A percentile compares a stretch with the other conserved stretches of the same genome.
These are phyloP conservation scores for Lerista edwardsae DNA, from an alignment of 2,797 vertebrate genomes.

Conservation along the genomic window DNA sequence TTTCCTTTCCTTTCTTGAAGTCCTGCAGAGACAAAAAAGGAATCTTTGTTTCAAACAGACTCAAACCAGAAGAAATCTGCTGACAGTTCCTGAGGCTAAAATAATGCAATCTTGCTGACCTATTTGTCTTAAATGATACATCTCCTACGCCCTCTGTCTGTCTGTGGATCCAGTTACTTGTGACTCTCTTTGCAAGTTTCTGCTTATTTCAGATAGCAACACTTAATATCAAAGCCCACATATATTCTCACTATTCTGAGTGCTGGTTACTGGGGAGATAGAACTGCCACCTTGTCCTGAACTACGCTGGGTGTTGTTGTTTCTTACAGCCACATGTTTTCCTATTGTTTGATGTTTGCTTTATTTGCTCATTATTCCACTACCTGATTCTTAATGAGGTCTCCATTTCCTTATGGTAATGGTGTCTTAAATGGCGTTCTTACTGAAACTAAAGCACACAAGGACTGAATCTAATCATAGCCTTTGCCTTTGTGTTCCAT, in stretches of 20 bases:
- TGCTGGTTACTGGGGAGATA: slow-evolving; percentile 24
- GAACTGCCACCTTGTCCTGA: slow-evolving; percentile 30
- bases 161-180: slow-evolving; percentile 50
- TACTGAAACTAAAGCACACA: neutral
- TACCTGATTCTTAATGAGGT: neutral
- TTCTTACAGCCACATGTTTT: slow-evolving; percentile 1
- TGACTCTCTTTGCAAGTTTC: slow-evolving; percentile 27
- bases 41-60: slow-evolving; percentile 66
- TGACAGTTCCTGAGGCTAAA: slow-evolving; percentile 66
- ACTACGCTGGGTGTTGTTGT: neutral
- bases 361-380: neutral
- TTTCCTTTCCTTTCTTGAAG: slow-evolving; percentile 59
- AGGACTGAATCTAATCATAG: slow-evolving; percentile 9
- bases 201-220: slow-evolving; percentile 11
- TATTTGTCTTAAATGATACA: slow-evolving; percentile 45
- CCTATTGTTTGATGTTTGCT: slow-evolving; percentile 31
- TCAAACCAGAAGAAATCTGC: slow-evolving; percentile 63
- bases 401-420: slow-evolving; percentile 24
- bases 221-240: slow-evolving; percentile 38
- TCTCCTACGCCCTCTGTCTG: slow-evolving; percentile 39
- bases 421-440: slow-evolving; percentile 26
- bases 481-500: neutral
- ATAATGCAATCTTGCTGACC: slow-evolving; percentile 63
- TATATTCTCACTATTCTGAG: neutral
- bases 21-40: slow-evolving; percentile 65